Evolutionary conservation across 2,888 invertebrate species (phyloP), one percentile per base, ranked within the genome.

Genomic region (Isotomurus palustris): DNA sequence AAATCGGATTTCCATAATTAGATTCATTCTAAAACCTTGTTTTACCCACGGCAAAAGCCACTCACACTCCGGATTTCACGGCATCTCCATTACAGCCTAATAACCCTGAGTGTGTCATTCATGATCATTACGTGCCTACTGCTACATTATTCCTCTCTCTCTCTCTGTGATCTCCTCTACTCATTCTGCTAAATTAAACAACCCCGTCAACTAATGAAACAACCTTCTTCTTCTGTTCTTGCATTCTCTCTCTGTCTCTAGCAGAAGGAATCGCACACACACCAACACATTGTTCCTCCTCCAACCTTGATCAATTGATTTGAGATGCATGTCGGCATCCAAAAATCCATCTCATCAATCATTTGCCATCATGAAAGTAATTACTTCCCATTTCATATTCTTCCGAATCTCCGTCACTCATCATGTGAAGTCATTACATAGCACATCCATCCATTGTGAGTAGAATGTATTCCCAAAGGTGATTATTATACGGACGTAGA

Each of bases 51-150:
- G 8, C 8, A 10, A 32, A 32, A 10, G 32, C 32, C 8, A 8
- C 14, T 10, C 14, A 14, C 14, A 8, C 32, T 10, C 8, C 14
- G 12, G 19, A 50, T 50, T 50, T 50, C 40, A 50, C 4, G 40
- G 50, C 8, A 38, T 38, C 38, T 38, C 25, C 50, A 50, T 50
- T 50, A 50, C 17, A 49, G 12, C 12, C 48, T 28, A 49, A 32
- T 29, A 32, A 35, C n/a, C 50, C 25, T n/a, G n/a, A n/a, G n/a
- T n/a, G n/a, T n/a, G n/a, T n/a, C n/a, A n/a, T n/a, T n/a, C n/a
- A n/a, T n/a, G n/a, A n/a, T n/a, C n/a, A n/a, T n/a, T n/a, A n/a
- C n/a, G n/a, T n/a, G n/a, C n/a, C n/a, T n/a, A n/a, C n/a, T n/a
- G n/a, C n/a, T n/a, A n/a, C n/a, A n/a, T n/a, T n/a, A n/a, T n/a